A percentile compares a stretch with the other conserved stretches of the same genome.
Conservation (phyloP, 2,113 vertebrate genomes). For the Lophochroa leadbeateri region DNA sequence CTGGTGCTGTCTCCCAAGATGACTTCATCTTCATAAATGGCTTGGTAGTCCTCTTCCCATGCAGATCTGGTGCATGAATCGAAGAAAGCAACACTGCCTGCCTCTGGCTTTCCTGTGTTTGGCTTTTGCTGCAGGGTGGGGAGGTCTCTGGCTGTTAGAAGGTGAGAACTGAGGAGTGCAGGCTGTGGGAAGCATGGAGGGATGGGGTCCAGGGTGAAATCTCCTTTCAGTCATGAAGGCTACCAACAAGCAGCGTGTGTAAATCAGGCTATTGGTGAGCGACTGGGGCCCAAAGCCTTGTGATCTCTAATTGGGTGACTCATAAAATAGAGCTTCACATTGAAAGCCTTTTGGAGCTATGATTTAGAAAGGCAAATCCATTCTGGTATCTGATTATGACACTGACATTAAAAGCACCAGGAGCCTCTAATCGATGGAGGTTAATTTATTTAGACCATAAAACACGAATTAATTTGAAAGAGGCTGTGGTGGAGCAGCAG, state of each 20-base stretch:
- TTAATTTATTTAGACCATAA: constrained; percentile 63
- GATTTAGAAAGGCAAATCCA: constrained; percentile 63
- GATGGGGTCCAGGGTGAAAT: not conserved
- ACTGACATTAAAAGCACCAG: constrained; percentile 44
- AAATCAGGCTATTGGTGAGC: not conserved
- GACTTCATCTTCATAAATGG: not conserved
- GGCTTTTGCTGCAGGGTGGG: not conserved
- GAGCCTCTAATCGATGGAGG: constrained; percentile 36
- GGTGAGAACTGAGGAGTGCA: not conserved
- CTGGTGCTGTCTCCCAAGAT: not conserved
- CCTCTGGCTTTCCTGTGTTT: not conserved
- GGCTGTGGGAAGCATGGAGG: not conserved
- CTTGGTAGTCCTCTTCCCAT: not conserved
- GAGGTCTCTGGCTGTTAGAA: not conserved
- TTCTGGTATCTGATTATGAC: constrained; percentile 52
- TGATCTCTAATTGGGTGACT: not conserved
- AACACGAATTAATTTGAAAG: constrained; percentile 53
- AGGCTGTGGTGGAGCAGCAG: not conserved
- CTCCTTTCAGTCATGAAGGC: not conserved
- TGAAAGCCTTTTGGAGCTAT: constrained; percentile 47
- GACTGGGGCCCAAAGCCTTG: not conserved
- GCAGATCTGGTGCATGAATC: not conserved
- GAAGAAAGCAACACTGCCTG: not conserved
- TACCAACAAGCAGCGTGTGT: not conserved
- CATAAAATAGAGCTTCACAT: not conserved